Evolutionary conservation across 2,797 vertebrate species (phyloP).

Genomic region (Gallinago nigripennis): DNA sequence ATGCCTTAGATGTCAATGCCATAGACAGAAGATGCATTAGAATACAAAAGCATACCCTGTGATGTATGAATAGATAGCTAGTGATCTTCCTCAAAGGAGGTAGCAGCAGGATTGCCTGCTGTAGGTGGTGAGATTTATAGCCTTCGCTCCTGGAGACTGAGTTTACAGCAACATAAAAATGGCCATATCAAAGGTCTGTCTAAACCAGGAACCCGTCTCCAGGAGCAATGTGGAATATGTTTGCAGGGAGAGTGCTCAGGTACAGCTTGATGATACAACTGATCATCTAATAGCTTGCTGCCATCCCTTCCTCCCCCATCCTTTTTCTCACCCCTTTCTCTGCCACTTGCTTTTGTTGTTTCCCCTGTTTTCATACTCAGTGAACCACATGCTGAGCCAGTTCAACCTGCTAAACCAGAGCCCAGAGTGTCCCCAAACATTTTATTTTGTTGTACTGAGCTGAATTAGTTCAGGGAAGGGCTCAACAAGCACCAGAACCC

Average conservation of each 20-base stretch:
- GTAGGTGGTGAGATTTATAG: neutral
- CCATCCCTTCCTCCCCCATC: neutral
- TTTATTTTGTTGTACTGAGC: neutral
- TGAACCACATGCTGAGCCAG: neutral
- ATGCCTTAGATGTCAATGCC: slow-evolving; percentile 9
- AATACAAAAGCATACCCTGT: slow-evolving; percentile 49
- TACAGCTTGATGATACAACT: neutral
- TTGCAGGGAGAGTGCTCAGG: neutral
- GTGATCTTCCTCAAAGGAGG: neutral
- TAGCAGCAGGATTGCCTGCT: neutral
- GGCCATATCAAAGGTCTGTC: neutral
- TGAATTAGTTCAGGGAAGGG: neutral
- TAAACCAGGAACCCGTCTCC: neutral
- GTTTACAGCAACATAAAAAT: slow-evolving; percentile 1
- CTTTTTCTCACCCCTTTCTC: neutral
- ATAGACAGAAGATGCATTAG: slow-evolving; percentile 19
- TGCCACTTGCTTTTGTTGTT: neutral
- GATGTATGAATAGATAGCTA: slow-evolving; percentile 5
- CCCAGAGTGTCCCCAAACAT: neutral
- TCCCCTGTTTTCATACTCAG: neutral
- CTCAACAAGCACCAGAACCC: neutral
- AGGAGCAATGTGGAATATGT: neutral
- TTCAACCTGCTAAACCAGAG: neutral
- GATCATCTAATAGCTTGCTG: neutral
- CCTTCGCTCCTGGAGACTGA: neutral